Evolutionary conservation across 2,797 vertebrate species (phyloP), one percentile per base, ranked within the genome.

Genomic region (Coreius guichenoti): DNA sequence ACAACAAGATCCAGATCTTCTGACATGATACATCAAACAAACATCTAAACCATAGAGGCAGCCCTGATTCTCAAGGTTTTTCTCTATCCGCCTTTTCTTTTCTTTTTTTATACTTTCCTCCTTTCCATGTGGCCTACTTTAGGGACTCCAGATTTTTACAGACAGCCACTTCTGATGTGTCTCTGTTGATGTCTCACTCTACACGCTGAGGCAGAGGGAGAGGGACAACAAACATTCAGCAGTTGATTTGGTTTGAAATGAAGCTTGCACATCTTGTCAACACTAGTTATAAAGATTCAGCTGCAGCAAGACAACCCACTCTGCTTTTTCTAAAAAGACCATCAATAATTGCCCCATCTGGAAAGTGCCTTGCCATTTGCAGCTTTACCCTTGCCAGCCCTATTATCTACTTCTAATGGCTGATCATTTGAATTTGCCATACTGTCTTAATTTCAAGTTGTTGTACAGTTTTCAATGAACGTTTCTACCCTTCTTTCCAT

Each of bases 121-220:
- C 5, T 70, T 84, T 80, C 80, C 17, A 26, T 80, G 81, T 85
- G 89, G 75, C 87, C 87, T 88, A 85, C 76, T 87, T 88, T 85
- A 80, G 78, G 65, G 81, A 87, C 65, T 83, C 56, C 11, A 70
- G 61, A 83, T 83, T 88, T 82, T 43, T 72, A 82, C 70, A 82
- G 79, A 82, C 84, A 84, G 87, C 75, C 87, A 80, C 79, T 83
- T 86, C 86, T 84, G 75, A 88, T 84, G 84, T 80, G 75, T 89
- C 83, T 63, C 54, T 80, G 77, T 80, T 86, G 87, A 83, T 88
- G 86, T 86, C 81, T 90, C 47, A 68, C 51, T 83, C 68, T 84
- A 47, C 80, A 43, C 5, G 17, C 79, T 73, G 67, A 65, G 33
- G 78, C n/a, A 1, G 73, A 69, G 77, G 61, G 74, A 73, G 78